Base-by-base conservation (phyloP, 23 tunicate species). In the Ciona savignyi region DNA sequence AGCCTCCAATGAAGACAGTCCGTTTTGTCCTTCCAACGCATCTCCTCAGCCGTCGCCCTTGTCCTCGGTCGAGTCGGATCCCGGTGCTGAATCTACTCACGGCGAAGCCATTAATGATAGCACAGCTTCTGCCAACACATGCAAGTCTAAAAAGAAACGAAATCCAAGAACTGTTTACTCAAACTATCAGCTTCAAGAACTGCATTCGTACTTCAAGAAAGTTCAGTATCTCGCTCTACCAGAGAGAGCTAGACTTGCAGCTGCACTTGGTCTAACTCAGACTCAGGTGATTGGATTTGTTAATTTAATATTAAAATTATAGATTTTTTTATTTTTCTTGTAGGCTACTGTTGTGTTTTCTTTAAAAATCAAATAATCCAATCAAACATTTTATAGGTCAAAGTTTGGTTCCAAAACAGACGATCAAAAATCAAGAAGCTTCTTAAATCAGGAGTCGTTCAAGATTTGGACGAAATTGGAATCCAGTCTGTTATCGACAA, bases 381-480 rank as follows among this genome's bases (percentile, higher is more conserved):
- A n/a, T n/a, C n/a, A n/a, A n/a, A n/a, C n/a, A n/a, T n/a, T n/a
- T n/a, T n/a, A n/a, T n/a, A 85, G 93, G 84, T 85, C 1, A 85
- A 85, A 85, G 83, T 85, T 0, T 85, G 93, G 93, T 85, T 85
- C 64, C 93, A 85, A 60, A 85, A 85, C 42, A 78, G 85, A 20
- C 78, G 93, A 23, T 85, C 93, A 25, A 85, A 85, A 49, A 73
- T 85, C 27, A 85, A 85, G 80, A 85, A 79, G 62, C 48, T 85
- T 35, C 66, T 85, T 21, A 79, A 79, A 67, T 33, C 78, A 3
- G 84, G 93, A 0, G 76, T 74, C 6, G 62, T 62, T 34, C 51
- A 80, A 48, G 80, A 74, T 60, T 66, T 67, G 27, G 80, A 80
- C n/a, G 85, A 79, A 22, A 34, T 76, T 27, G 86, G 86, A 42